Evolutionary conservation across 2,797 vertebrate genomes (phyloP).

Genomic region (Syncerus caffer): DNA sequence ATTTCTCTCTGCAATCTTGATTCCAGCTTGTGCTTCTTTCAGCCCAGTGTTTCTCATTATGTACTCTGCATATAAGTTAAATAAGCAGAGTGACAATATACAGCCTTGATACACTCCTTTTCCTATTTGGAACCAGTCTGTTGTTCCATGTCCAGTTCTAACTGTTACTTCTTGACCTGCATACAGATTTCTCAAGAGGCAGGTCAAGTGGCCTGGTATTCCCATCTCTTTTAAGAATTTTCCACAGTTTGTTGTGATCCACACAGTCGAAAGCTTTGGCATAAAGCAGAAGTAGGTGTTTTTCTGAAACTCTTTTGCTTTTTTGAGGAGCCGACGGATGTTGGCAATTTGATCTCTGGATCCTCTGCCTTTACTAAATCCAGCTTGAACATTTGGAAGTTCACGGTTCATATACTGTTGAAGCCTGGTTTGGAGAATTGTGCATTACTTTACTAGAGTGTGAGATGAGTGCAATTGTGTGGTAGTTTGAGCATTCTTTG

Average conservation of each 20-base stretch:
- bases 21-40: background rate
- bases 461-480: too few relatives aligned
- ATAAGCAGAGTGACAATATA: too few relatives aligned
- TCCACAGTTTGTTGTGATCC: background rate
- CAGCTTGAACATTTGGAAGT: background rate
- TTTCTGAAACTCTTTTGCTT: background rate
- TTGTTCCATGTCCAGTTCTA: too few relatives aligned
- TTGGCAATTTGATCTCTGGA: background rate
- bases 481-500: too few relatives aligned
- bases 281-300: background rate
- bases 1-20: rapidly evolving
- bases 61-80: too few relatives aligned
- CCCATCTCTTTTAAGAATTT: background rate
- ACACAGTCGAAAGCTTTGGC: background rate
- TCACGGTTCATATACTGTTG: background rate
- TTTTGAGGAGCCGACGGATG: background rate
- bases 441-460: too few relatives aligned
- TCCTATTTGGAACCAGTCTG: too few relatives aligned
- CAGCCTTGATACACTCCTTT: too few relatives aligned
- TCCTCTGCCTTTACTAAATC: background rate
- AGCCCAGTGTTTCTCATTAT: background rate
- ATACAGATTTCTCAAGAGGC: too few relatives aligned
- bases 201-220: background rate
- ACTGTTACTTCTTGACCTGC: too few relatives aligned
- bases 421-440: too few relatives aligned